phyloP scores from a whole-genome alignment of 2,797 vertebrate genomes.

The Sebastes melanostomus region DNA sequence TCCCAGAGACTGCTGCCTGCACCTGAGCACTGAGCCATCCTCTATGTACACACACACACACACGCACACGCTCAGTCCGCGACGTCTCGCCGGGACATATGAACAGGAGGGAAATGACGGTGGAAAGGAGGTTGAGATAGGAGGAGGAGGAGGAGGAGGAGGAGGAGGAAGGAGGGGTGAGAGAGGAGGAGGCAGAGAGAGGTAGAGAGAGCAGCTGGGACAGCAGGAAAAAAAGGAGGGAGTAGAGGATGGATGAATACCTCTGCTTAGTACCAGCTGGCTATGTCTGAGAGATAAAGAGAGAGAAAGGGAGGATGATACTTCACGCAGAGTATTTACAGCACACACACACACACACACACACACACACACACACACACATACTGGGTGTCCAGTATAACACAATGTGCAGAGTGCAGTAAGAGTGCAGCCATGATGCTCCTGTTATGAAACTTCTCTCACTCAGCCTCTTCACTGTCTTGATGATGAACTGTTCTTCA shows the following conservation, averaged over 20 bases:
- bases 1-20: constrained; percentile 39
- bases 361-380: not conserved
- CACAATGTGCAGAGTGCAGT: not conserved
- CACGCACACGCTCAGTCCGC: constrained; percentile 25
- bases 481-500: not conserved
- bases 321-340: constrained; percentile 19
- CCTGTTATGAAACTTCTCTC: constrained; percentile 47
- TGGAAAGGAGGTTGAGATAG: constrained; percentile 64
- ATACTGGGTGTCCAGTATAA: not conserved
- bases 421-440: constrained; percentile 41
- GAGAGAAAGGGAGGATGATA: constrained; percentile 43
- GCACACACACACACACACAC: constrained; percentile 14
- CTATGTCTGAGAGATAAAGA: constrained; percentile 42
- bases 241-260: constrained; percentile 65
- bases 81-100: constrained; percentile 57
- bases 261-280: constrained; percentile 65
- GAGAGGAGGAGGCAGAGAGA: constrained; percentile 46
- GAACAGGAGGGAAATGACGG: constrained; percentile 64
- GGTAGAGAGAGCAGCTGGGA: constrained; percentile 65
- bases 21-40: constrained; percentile 68
- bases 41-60: constrained; percentile 8
- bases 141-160: constrained; percentile 29
- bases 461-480: not conserved
- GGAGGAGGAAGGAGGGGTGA: not conserved
- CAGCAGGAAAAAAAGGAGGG: constrained; percentile 39